Evolutionary conservation across 2,888 invertebrate genomes (phyloP).

Genomic region (Deilephila porcellus): DNA sequence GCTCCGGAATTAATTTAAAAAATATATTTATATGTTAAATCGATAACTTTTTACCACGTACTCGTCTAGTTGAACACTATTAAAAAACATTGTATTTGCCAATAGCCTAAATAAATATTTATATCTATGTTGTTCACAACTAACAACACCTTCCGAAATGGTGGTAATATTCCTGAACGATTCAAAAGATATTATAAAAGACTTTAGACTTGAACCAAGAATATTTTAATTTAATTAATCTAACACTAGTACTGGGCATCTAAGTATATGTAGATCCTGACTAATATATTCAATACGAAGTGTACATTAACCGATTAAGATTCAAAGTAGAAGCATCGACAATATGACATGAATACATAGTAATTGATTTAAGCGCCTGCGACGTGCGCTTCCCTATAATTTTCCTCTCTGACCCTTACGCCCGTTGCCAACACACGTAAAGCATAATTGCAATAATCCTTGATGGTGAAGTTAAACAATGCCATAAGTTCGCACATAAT

Average conservation of each 20-base stretch:
- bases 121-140: background rate
- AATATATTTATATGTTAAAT: too few species aligned
- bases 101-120: too few species aligned
- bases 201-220: background rate
- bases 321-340: background rate
- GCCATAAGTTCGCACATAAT: slow-evolving; percentile 45
- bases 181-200: background rate
- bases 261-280: slow-evolving; percentile 35
- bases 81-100: too few species aligned
- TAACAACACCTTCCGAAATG: too few species aligned
- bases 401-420: slow-evolving; percentile 10
- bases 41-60: too few species aligned
- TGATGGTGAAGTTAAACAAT: slow-evolving; percentile 41
- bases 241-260: background rate
- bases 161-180: background rate
- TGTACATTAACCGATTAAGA: slow-evolving; percentile 10
- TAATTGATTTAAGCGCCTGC: slow-evolving; percentile 10
- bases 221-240: background rate
- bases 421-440: slow-evolving; percentile 19
- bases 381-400: slow-evolving; percentile 13
- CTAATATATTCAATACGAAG: slow-evolving; percentile 32
- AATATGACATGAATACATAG: slow-evolving; percentile 23
- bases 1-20: too few species aligned
- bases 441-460: slow-evolving; percentile 23
- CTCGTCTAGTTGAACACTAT: too few species aligned